A percentile compares a stretch with the other conserved stretches of the same genome.
Conservation (phyloP, 2,888 invertebrate genomes). For the Agrochola lota region DNA sequence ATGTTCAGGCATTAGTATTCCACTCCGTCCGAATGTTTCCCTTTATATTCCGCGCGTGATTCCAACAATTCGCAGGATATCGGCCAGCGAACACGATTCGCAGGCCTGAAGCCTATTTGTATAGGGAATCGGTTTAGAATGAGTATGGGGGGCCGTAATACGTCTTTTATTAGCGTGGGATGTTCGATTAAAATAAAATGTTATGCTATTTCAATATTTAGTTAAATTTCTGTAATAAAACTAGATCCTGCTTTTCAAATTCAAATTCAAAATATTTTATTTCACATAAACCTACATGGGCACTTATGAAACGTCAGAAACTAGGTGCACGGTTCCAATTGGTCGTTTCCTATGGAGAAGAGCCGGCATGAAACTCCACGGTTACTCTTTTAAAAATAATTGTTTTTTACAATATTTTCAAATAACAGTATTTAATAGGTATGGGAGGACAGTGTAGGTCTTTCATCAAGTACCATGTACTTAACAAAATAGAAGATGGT, state of each 20-base stretch:
- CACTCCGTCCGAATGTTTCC: slow-evolving; percentile 66
- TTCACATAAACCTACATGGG: no score
- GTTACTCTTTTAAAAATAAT: no score
- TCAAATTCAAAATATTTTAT: no score
- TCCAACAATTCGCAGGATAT: slow-evolving; percentile 66
- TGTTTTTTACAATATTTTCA: no score
- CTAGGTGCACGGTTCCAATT: no score
- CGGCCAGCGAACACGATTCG: slow-evolving; percentile 64
- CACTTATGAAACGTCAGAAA: no score
- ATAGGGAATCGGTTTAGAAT: slow-evolving; percentile 58
- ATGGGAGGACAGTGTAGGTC: no score
- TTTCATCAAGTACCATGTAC: no score
- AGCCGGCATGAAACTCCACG: no score
- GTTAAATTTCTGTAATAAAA: not conserved
- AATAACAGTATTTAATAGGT: no score
- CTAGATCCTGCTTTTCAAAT: not conserved
- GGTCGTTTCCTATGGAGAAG: no score
- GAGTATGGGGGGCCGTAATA: slow-evolving; percentile 45
- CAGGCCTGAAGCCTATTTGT: slow-evolving; percentile 59
- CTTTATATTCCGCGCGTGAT: slow-evolving; percentile 70
- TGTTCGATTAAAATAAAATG: slow-evolving; percentile 9
- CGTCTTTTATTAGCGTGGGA: slow-evolving; percentile 33
- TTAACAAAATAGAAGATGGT: no score
- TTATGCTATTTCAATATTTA: not conserved
- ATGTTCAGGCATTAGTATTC: slow-evolving; percentile 70